These are phyloP conservation scores for Ambastaia sidthimunki DNA, from an alignment of 2,797 vertebrate genomes.

Conservation along the genomic window DNA sequence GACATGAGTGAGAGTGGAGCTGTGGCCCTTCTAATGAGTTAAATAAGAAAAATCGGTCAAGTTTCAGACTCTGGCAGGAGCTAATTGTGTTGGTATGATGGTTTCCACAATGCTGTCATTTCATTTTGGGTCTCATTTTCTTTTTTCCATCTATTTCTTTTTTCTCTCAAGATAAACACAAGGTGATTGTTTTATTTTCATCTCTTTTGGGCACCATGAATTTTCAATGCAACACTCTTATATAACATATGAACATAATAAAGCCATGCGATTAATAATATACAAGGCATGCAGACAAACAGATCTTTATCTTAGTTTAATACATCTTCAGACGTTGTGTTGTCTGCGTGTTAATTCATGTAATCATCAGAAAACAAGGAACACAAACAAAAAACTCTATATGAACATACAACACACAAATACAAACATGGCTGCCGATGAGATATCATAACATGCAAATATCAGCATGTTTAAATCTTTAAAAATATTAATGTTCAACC, in stretches of 20 bases:
- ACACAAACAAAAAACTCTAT: background rate
- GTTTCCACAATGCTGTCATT: constrained; percentile 76
- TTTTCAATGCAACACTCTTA: constrained; percentile 48
- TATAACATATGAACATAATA: constrained; percentile 42
- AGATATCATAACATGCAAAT: background rate
- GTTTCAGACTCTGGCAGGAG: constrained; percentile 79
- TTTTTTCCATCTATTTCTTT: constrained; percentile 56
- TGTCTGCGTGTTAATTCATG: background rate
- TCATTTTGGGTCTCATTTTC: constrained; percentile 67
- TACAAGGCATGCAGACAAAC: constrained; percentile 30
- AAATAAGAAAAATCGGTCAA: constrained; percentile 84
- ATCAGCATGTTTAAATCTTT: background rate
- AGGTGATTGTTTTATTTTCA: constrained; percentile 48
- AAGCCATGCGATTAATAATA: constrained; percentile 36
- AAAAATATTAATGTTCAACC: background rate
- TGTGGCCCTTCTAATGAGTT: constrained; percentile 82
- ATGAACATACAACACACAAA: background rate
- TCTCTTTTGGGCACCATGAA: constrained; percentile 50
- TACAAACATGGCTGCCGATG: background rate
- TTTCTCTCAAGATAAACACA: constrained; percentile 11
- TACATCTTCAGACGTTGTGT: background rate
- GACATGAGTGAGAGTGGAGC: constrained; percentile 83
- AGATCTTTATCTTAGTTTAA: constrained; percentile 42
- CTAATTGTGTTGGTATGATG: constrained; percentile 80
- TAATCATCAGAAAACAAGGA: constrained; percentile 1